phyloP scores from a whole-genome alignment of 2,113 vertebrate genomes.

The Anhinga rufa region DNA sequence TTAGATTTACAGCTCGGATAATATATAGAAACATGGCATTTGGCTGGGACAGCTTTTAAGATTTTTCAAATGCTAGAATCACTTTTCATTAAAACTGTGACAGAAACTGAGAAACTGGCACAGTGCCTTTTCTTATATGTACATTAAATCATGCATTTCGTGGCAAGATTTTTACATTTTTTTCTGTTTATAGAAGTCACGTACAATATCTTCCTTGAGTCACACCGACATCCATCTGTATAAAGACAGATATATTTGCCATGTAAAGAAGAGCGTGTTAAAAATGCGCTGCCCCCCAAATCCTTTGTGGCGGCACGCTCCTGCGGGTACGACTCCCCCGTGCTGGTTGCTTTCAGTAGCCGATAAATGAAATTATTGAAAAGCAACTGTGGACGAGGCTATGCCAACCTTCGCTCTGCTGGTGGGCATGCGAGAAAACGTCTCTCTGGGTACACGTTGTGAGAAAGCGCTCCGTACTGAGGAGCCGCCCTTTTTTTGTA shows the following conservation, averaged over 20 bases:
- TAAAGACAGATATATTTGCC: background rate
- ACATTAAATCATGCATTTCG: conserved; percentile 6
- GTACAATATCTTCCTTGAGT: background rate
- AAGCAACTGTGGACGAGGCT: background rate
- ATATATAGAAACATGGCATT: conserved; percentile 55
- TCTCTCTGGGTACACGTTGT: rapidly evolving
- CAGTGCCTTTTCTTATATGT: background rate
- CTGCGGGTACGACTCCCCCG: background rate
- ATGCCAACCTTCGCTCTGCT: background rate
- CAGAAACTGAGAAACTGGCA: conserved; percentile 59
- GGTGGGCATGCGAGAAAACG: background rate
- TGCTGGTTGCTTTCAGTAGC: background rate
- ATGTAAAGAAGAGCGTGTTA: background rate
- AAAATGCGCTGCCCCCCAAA: background rate
- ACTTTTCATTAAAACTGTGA: conserved; percentile 62
- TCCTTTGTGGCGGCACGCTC: rapidly evolving
- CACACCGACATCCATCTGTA: background rate
- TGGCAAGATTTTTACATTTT: background rate
- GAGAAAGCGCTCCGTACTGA: rapidly evolving
- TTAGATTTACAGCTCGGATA: conserved; percentile 8
- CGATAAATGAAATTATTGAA: background rate
- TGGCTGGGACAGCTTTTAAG: conserved; percentile 50
- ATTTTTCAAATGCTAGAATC: conserved; percentile 52
- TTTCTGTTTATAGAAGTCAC: background rate
- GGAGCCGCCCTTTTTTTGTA: background rate